Percentiles rank a stretch among this genome's conserved stretches.
Evolutionary conservation across 2,113 vertebrate species (phyloP).

Genomic region (Zapus hudsonius): DNA sequence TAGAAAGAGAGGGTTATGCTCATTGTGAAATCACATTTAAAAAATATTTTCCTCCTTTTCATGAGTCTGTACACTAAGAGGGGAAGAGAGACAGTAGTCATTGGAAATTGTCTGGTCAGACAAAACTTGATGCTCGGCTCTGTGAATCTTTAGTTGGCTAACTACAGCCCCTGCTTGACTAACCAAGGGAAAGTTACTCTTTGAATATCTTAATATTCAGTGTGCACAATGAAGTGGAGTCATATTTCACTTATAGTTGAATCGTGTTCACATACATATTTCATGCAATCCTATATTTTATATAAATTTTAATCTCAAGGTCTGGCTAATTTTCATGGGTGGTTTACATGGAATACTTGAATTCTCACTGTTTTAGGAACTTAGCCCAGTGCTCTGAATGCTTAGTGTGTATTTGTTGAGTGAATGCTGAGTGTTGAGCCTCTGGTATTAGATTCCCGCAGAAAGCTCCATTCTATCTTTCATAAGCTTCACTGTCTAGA

Average conservation of each 20-base stretch:
- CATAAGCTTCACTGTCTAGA: not conserved
- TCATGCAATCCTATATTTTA: not conserved
- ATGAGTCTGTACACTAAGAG: not conserved
- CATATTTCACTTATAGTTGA: not conserved
- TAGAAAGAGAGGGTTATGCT: not conserved
- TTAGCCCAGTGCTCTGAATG: not conserved
- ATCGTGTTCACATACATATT: not conserved
- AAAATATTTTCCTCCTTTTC: not conserved
- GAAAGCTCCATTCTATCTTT: not conserved
- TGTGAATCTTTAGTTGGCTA: not conserved
- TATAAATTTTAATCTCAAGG: not conserved
- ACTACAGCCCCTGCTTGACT: not conserved
- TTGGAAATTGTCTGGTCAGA: not conserved
- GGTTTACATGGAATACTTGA: not conserved
- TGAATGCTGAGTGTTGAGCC: not conserved
- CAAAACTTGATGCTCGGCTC: not conserved
- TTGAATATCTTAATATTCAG: not conserved
- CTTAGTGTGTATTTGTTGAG: not conserved
- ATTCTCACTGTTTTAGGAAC: not conserved
- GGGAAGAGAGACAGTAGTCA: not conserved
- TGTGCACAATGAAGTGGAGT: not conserved
- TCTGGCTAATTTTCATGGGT: slow-evolving; percentile 17
- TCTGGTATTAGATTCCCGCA: not conserved
- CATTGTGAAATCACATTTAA: not conserved
- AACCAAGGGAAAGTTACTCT: not conserved